Conservation (phyloP, 2,113 vertebrate species). For the Globicephala melas region DNA sequence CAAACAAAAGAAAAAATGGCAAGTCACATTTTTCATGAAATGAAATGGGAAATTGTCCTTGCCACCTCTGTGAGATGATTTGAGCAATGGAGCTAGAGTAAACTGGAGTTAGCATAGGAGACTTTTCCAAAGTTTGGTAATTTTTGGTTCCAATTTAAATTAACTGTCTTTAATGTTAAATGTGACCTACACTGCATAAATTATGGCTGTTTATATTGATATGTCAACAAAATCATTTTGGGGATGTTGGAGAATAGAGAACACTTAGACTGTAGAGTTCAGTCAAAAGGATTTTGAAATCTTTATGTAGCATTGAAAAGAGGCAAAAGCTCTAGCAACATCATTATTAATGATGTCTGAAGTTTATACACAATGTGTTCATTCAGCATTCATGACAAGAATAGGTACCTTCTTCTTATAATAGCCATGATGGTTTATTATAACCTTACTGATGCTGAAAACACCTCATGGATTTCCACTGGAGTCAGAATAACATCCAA, state of each 20-base stretch:
- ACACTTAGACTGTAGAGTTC: not conserved
- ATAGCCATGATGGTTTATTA: not conserved
- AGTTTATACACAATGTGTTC: slow-evolving; percentile 4
- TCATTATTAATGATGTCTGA: slow-evolving; percentile 31
- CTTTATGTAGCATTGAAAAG: slow-evolving; percentile 16
- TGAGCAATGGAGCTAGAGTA: too few relatives aligned
- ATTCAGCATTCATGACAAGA: slow-evolving; percentile 26
- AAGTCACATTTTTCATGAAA: not conserved
- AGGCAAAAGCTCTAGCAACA: not conserved
- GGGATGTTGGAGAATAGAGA: slow-evolving; percentile 3
- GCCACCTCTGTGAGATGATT: not conserved
- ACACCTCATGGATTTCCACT: not conserved
- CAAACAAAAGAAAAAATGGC: not conserved
- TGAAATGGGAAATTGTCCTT: not conserved
- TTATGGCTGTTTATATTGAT: slow-evolving; percentile 42
- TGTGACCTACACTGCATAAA: not conserved
- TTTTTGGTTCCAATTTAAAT: slow-evolving; percentile 18
- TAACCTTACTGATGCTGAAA: slow-evolving; percentile 20
- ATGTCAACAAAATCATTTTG: slow-evolving; percentile 50
- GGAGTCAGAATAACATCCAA: not conserved
- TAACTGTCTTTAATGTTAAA: slow-evolving; percentile 45
- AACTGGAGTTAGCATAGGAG: not conserved
- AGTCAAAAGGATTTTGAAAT: slow-evolving; percentile 30
- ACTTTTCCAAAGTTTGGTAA: not conserved
- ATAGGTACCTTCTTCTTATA: not conserved